Evolutionary conservation across 1,140 invertebrate species (phyloP).

Genomic region (Ceratina australensis): DNA sequence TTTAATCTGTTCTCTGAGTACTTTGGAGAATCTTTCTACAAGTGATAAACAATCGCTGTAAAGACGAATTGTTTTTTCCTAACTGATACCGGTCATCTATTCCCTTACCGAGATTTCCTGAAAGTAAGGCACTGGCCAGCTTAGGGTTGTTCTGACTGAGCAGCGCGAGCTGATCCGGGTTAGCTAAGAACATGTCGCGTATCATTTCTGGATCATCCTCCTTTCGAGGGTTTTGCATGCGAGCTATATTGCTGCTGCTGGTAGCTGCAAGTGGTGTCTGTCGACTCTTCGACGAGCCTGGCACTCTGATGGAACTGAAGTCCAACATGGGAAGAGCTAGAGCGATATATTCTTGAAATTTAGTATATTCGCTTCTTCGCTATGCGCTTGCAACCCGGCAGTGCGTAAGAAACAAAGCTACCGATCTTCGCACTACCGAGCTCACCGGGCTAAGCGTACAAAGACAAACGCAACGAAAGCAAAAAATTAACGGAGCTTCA

Average conservation of each 20-base stretch:
- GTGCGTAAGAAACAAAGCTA: background rate
- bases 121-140: constrained; percentile 93
- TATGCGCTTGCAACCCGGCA: constrained; percentile 7
- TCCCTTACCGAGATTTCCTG: constrained; percentile 86
- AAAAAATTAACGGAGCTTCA: too few relatives aligned
- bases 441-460: too few relatives aligned
- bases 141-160: constrained; percentile 96
- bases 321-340: constrained; percentile 84
- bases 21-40: constrained; percentile 89
- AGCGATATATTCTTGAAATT: constrained; percentile 59
- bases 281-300: constrained; percentile 76
- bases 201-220: constrained; percentile 94
- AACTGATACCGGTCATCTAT: too few relatives aligned
- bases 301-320: constrained; percentile 92
- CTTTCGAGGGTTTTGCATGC: constrained; percentile 77
- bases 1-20: constrained; percentile 90
- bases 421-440: too few relatives aligned
- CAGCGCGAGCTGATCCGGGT: constrained; percentile 94
- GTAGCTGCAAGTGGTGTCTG: constrained; percentile 34
- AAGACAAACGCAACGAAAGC: too few relatives aligned
- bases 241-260: constrained; percentile 57
- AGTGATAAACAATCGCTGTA: constrained; percentile 25
- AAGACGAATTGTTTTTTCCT: too few relatives aligned
- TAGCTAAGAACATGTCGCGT: constrained; percentile 93
- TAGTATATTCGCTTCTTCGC: constrained; percentile 50